Conservation (phyloP, 2,888 invertebrate species). For the Morpho helenor region DNA sequence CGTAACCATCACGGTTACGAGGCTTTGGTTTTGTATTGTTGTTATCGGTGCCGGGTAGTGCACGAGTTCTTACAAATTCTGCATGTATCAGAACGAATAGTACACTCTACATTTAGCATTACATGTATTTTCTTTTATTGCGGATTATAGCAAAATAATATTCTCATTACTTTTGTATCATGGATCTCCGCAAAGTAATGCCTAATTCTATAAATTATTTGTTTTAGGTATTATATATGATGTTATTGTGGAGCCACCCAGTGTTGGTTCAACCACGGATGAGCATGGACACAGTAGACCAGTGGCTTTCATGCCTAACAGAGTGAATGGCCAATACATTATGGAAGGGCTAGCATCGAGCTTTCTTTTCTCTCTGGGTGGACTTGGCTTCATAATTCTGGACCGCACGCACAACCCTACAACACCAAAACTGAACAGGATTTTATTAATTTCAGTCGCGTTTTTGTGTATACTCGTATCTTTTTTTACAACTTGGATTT, state of each 20-base stretch:
- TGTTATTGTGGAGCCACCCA: slow-evolving; percentile 99
- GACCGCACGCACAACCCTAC: slow-evolving; percentile 96
- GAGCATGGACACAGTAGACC: slow-evolving; percentile 98
- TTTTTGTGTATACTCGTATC: slow-evolving; percentile 95
- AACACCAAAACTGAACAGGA: slow-evolving; percentile 92
- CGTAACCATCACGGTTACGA: no score
- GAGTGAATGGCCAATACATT: slow-evolving; percentile 99
- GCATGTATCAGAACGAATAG: no score
- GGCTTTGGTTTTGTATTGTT: no score
- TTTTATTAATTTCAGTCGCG: slow-evolving; percentile 93
- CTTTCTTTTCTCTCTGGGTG: slow-evolving; percentile 97
- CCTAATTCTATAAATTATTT: slow-evolving; percentile 16
- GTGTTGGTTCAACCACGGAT: slow-evolving; percentile 98
- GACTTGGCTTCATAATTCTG: slow-evolving; percentile 96
- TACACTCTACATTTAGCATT: no score
- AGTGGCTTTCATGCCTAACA: slow-evolving; percentile 98
- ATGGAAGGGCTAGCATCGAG: slow-evolving; percentile 99
- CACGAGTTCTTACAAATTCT: no score
- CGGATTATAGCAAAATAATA: no score
- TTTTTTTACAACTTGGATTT: slow-evolving; percentile 97
- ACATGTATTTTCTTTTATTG: no score
- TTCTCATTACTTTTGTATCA: no score
- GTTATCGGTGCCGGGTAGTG: no score
- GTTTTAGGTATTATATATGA: slow-evolving; percentile 97
- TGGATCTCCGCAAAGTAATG: no score